phyloP scores from a whole-genome alignment of 1,140 invertebrate genomes.

The Charaxes varanes region DNA sequence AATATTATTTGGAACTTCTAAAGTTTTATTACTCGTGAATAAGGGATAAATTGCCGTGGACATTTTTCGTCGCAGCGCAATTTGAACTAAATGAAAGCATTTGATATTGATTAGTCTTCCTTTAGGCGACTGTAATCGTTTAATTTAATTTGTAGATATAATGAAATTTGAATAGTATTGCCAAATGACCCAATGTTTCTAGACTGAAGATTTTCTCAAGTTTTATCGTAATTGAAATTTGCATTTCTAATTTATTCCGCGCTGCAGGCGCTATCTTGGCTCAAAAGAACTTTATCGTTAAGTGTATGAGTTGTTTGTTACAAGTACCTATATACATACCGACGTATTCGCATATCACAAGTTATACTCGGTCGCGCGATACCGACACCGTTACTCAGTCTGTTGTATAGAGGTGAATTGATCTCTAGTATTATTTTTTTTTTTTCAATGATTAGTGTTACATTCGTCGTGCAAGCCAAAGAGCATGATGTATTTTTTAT shows the following conservation, averaged over 20 bases:
- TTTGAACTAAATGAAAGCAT: constrained; percentile 7
- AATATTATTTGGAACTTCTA: constrained; percentile 4
- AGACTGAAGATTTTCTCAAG: constrained; percentile 59
- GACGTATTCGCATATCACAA: constrained; percentile 58
- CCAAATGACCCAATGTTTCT: constrained; percentile 69
- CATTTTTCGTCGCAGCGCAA: background rate
- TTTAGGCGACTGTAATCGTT: constrained; percentile 47
- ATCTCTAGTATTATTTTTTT: constrained; percentile 59
- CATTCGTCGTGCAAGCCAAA: constrained; percentile 72
- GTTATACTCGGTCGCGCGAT: constrained; percentile 22
- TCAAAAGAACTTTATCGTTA: constrained; percentile 33
- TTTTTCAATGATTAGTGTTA: constrained; percentile 46
- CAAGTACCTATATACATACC: too few relatives aligned
- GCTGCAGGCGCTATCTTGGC: constrained; percentile 31
- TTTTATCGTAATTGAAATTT: constrained; percentile 25
- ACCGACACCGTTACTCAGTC: constrained; percentile 8
- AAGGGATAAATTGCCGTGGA: background rate
- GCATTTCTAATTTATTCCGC: constrained; percentile 32
- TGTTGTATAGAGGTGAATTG: constrained; percentile 50
- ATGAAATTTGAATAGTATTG: constrained; percentile 64
- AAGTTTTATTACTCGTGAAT: constrained; percentile 4
- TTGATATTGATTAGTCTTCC: constrained; percentile 50
- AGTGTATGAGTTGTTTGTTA: constrained; percentile 21
- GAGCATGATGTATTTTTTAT: constrained; percentile 73
- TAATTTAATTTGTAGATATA: constrained; percentile 50